Percentiles rank a stretch among this genome's conserved stretches.
phyloP scores from a whole-genome alignment of 2,888 invertebrate genomes.

The Cyclophora punctaria region DNA sequence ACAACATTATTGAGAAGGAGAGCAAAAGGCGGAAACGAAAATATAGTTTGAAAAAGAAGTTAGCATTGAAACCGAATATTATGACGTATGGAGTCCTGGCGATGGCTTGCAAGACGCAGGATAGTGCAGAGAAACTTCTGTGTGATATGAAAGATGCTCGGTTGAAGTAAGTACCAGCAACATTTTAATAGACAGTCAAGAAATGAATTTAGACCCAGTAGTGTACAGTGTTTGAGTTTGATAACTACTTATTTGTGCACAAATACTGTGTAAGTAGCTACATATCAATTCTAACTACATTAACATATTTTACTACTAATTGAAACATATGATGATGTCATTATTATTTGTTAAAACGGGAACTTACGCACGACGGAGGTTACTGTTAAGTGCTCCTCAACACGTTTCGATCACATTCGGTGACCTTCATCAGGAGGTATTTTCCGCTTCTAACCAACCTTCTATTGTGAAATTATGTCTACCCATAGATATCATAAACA shows the following conservation, averaged over 20 bases:
- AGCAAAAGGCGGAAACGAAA: slow-evolving; percentile 43
- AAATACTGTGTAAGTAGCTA: not conserved
- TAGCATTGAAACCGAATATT: slow-evolving; percentile 78
- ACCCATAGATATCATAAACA: no score
- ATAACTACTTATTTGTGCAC: not conserved
- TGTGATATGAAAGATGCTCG: slow-evolving; percentile 80
- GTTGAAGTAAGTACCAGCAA: slow-evolving; percentile 66
- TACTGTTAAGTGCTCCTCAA: no score
- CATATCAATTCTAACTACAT: no score
- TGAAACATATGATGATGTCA: no score
- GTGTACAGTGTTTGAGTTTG: not conserved
- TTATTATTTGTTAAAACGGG: no score
- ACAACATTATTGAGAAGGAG: slow-evolving; percentile 71
- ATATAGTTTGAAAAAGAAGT: slow-evolving; percentile 52
- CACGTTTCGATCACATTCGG: no score
- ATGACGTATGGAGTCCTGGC: slow-evolving; percentile 92
- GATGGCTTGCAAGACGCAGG: slow-evolving; percentile 80
- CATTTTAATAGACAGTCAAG: no score
- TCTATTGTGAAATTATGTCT: no score
- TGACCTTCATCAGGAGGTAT: not conserved
- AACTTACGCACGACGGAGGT: no score
- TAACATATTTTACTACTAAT: not conserved
- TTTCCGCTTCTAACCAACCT: no score
- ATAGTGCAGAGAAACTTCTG: slow-evolving; percentile 79
- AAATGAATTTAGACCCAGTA: no score